Percentiles rank a stretch among this genome's conserved stretches.
Evolutionary conservation across 2,113 vertebrate genomes (phyloP).

Genomic region (Podocnemis expansa): DNA sequence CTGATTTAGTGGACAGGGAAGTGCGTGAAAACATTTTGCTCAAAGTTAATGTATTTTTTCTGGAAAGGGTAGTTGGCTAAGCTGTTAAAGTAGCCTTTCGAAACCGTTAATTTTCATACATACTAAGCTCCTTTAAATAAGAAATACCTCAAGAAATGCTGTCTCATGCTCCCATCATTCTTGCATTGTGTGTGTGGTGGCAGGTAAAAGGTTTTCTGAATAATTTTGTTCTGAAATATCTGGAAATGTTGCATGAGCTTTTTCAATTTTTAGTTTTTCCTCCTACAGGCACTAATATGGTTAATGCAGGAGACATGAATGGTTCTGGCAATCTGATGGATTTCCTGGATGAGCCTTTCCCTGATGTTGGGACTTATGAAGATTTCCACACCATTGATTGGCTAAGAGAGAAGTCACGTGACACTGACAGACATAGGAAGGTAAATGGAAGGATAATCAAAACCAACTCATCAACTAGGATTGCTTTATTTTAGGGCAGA

Average conservation of each 20-base stretch:
- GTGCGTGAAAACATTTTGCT: neutral
- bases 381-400: conserved; percentile 99
- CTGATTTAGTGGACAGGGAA: neutral
- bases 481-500: neutral
- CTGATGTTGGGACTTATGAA: conserved; percentile 93
- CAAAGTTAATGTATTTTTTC: neutral
- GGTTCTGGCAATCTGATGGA: conserved; percentile 95
- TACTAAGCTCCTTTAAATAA: neutral
- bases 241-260: neutral
- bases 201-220: neutral
- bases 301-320: conserved; percentile 90
- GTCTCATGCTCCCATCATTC: neutral
- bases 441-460: conserved; percentile 88
- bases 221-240: neutral
- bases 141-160: neutral
- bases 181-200: neutral
- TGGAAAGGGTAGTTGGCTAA: neutral
- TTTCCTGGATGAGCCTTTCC: conserved; percentile 96
- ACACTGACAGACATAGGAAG: conserved; percentile 96
- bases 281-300: conserved; percentile 81
- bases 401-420: conserved; percentile 95
- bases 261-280: neutral
- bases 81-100: neutral
- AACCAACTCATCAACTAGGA: neutral
- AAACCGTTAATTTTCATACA: neutral